Base-by-base conservation (phyloP, 2,888 invertebrate species). In the Arge pagana region DNA sequence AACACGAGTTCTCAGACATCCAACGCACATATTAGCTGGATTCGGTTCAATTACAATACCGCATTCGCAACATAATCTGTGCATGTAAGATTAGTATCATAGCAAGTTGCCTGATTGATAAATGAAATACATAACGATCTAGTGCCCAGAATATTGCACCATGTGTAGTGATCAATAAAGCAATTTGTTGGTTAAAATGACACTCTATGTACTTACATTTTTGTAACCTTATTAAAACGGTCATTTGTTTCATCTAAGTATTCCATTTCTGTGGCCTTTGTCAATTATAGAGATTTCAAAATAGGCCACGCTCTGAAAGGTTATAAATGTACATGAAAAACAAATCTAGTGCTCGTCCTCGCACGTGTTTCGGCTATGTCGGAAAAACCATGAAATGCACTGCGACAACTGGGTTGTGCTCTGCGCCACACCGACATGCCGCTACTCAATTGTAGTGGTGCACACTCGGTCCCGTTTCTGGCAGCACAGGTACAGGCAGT, bases 21-120 rank as follows among this genome's bases (percentile, higher is more conserved):
- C 90, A 1, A 96, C 92, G 77, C 99, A 99, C 94, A 96, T 97
- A 77, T 97, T 98, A 0, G 96, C 88, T 2, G 95, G 92, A 80
- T 99, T 99, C 23, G 98, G 91, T 65, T 93, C 90, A 52, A 99
- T 99, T 15, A 85, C 80, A 10, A 86, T 83, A 8, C 96, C 97
- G 80, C 99, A 99, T 76, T 95, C 89, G 71, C 98, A 99, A 74
- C 98, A 99, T 66, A 93, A 82, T 77, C 89, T 89, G 68, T 33
- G 70, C 72, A 55, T 19, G 16, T 21, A 3, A 13, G 7, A 21
- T 26, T 26, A 26, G 8, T 10, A 26, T 3, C n/a, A 3, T 2
- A 26, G 28, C 28, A 26, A 3, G 28, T 26, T 3, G n/a, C n/a
- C n/a, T 26, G n/a, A n/a, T 2, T 26, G 10, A 26, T 26, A n/a